phyloP scores from a whole-genome alignment of 2,797 vertebrate species.

The Numenius phaeopus region DNA sequence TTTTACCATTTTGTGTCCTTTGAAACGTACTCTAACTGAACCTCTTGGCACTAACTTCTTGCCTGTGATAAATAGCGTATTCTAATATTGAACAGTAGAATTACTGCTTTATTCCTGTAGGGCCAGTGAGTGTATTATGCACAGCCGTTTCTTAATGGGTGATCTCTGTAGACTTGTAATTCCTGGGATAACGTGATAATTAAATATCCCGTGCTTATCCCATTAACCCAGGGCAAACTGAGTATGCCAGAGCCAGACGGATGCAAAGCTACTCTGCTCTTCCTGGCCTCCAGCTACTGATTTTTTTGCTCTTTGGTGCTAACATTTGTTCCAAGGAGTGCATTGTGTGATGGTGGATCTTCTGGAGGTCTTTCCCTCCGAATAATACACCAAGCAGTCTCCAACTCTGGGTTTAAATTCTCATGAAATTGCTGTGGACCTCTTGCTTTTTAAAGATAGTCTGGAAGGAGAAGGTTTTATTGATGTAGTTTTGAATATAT shows the following conservation, averaged over 20 bases:
- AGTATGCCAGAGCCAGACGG: constrained; percentile 6
- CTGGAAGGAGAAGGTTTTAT: neutral
- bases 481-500: rapidly evolving
- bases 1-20: neutral
- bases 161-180: constrained; percentile 54
- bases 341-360: neutral
- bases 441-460: neutral
- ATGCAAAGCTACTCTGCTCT: neutral
- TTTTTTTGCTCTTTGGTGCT: neutral
- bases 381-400: neutral
- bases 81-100: neutral
- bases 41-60: neutral
- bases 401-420: neutral
- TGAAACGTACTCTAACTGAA: neutral
- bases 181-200: constrained; percentile 57
- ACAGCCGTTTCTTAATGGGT: constrained; percentile 4
- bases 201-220: constrained; percentile 64
- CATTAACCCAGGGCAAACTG: constrained; percentile 58
- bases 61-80: neutral
- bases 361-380: neutral
- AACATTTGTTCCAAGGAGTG: neutral
- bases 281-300: neutral
- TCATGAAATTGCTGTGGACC: neutral
- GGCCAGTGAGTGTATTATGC: neutral
- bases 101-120: neutral